Evolutionary conservation across 2,113 vertebrate genomes (phyloP), one percentile per base, ranked within the genome.

Genomic region (Paralichthys olivaceus): DNA sequence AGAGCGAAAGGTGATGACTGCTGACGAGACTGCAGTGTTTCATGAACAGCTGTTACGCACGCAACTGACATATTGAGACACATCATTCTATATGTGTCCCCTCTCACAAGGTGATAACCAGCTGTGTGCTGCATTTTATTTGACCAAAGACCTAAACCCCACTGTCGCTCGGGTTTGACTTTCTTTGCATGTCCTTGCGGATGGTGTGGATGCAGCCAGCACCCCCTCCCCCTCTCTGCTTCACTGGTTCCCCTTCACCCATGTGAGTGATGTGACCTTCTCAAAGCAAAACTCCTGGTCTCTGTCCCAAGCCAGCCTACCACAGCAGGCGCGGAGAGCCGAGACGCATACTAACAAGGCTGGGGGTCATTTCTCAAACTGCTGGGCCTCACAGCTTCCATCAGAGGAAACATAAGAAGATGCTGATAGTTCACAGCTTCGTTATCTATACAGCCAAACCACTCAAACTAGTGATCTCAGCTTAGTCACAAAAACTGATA

Each of bases 241-340:
- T 22, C 57, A 22, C 72, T 62, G 20, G 56, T 37, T 64, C 67
- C 61, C 59, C 67, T 62, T 79, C 75, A 72, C 57, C 80, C 68
- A 73, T 67, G 43, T 58, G 81, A 85, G 74, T 59, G 66, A 76
- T 60, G 63, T 87, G 85, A 92, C 91, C 90, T 91, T 89, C 87
- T 87, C 75, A 75, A 71, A 75, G 84, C 57, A 7, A 69, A 81
- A 72, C 78, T 79, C 78, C 59, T 19, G 79, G 72, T 87, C 84
- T 69, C 84, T 29, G 75, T 87, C 79, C 84, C 80, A 63, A 51
- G 76, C 69, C 80, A 60, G 77, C 34, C 77, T 77, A 72, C 81
- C 75, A 86, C 55, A 63, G 80, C 70, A 75, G 71, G 77, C 76
- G 32, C 32, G 2, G 56, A 75, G 71, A 74, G 64, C 37, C 0